phyloP scores from a whole-genome alignment of 2,888 invertebrate species.

The Escarpia spicata region DNA sequence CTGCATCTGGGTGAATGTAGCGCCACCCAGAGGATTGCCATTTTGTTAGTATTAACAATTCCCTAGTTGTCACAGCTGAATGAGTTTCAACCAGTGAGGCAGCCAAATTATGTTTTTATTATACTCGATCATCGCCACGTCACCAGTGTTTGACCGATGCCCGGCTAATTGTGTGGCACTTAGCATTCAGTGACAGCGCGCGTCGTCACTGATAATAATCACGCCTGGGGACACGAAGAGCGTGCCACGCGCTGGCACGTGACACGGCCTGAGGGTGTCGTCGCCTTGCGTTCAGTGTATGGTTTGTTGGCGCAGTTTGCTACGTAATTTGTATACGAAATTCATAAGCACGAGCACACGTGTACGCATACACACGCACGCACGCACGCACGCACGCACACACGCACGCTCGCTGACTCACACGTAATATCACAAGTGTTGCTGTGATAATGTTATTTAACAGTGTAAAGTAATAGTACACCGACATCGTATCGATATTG shows the following conservation, averaged over 20 bases:
- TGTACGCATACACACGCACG: background rate
- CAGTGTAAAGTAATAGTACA: too few relatives aligned
- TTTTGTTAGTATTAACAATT: background rate
- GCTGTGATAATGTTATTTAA: background rate
- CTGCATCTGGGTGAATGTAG: too few relatives aligned
- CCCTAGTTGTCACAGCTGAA: background rate
- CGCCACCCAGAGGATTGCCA: too few relatives aligned
- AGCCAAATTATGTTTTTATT: background rate
- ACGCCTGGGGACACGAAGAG: background rate
- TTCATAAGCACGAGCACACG: background rate
- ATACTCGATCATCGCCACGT: background rate
- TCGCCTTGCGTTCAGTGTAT: background rate
- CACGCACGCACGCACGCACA: background rate
- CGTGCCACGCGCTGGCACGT: slow-evolving; percentile 6
- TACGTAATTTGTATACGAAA: background rate
- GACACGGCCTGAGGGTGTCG: background rate
- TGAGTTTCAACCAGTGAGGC: background rate
- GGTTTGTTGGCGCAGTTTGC: background rate
- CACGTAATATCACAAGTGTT: background rate
- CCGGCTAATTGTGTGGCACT: background rate
- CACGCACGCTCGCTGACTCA: slow-evolving; percentile 19
- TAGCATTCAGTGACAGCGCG: background rate
- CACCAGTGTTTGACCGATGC: background rate
- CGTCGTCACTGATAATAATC: background rate
- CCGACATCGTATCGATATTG: too few relatives aligned